Base-by-base conservation (phyloP, 2,888 invertebrate genomes). In the Nysson spinosus region DNA sequence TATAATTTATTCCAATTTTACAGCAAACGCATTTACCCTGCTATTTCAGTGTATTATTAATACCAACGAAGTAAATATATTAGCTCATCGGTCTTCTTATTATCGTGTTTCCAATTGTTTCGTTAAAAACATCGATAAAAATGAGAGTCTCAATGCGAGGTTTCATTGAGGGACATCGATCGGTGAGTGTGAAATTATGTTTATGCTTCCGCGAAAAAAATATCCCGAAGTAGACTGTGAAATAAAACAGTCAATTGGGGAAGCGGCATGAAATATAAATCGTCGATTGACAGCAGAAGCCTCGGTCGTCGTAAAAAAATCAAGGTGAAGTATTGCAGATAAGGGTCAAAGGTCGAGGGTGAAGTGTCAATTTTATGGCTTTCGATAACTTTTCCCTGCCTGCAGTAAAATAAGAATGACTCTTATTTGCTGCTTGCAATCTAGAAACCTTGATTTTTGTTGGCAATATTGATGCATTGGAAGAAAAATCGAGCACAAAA, bases 301-400 rank as follows among this genome's bases (percentile, higher is more conserved):
- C n/a, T 7, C 5, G 11, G 4, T 42, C 42, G 42, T 51, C 50
- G 56, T 51, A 40, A 42, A 37, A 24, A 19, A 12, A 65, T 40
- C 22, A 30, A 40, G 12, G 16, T 32, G 26, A 50, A 24, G 16
- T 14, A 28, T 1, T 11, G 7, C 3, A 17, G 22, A 24, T 16
- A n/a, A 20, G 30, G 22, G 22, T 20, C 39, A 39, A 39, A 12
- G 30, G n/a, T 30, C 39, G n/a, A n/a, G 9, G 17, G 50, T 19
- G 37, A 24, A 12, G 11, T 4, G 32, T n/a, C 2, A 9, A n/a
- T 12, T 39, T 62, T 43, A 35, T 24, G 24, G 19, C 39, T 34
- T 22, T 19, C 34, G 34, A 47, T 24, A 42, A 32, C 11, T 42
- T 28, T 17, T 50, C 20, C 22, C 20, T 22, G n/a, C 16, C 6